These are phyloP conservation scores for Labeo catla DNA, from an alignment of 2,113 vertebrate genomes.

Conservation along the genomic window DNA sequence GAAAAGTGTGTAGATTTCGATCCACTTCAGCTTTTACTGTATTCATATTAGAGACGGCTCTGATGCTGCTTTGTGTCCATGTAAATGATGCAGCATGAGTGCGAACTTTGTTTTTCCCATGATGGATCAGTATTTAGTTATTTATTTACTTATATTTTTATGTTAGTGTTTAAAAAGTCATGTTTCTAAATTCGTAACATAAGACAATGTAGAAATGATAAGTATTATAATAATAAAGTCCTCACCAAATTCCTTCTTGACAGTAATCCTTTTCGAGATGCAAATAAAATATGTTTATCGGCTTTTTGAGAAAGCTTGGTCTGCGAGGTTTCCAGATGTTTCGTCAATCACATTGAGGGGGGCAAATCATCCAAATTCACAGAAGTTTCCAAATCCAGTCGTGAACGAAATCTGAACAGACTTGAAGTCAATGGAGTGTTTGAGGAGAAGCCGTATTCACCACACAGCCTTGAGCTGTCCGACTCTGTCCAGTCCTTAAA, in stretches of 20 bases:
- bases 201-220: neutral
- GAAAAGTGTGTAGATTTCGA: neutral
- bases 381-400: constrained; percentile 24
- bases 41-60: neutral
- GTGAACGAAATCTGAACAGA: neutral
- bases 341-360: neutral
- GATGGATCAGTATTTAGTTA: neutral
- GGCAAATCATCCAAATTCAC: constrained; percentile 30
- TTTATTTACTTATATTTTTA: neutral
- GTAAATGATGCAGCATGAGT: neutral
- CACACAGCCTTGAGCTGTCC: neutral
- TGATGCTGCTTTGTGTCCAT: neutral
- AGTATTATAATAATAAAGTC: neutral
- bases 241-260: constrained; percentile 22
- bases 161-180: neutral
- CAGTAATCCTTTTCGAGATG: constrained; percentile 47
- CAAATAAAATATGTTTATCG: neutral
- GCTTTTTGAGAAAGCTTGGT: constrained; percentile 26
- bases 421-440: constrained; percentile 4
- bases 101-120: neutral
- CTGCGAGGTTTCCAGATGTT: constrained; percentile 17
- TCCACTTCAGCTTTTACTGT: neutral
- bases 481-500: constrained; percentile 25
- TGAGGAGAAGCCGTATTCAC: constrained; percentile 23
- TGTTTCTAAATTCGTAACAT: neutral